Conservation (phyloP, 2,888 invertebrate species). For the Chorisops tibialis region DNA sequence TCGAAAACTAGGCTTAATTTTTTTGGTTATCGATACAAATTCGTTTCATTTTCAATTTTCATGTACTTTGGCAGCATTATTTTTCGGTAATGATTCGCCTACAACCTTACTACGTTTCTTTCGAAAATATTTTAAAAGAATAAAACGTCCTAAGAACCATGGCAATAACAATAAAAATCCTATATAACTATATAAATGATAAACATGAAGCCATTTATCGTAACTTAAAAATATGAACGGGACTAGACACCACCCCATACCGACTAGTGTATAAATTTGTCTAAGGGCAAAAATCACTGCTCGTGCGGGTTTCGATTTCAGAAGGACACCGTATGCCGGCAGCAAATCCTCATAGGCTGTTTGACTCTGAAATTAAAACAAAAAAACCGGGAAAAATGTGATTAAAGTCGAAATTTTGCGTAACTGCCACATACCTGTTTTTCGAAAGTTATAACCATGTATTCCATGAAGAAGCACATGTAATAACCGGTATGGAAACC, state of each 20-base stretch:
- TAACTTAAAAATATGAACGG: constrained; percentile 72
- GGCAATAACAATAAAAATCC: constrained; percentile 66
- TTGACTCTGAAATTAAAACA: constrained; percentile 54
- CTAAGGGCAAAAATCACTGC: constrained; percentile 58
- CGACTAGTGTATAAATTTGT: constrained; percentile 71
- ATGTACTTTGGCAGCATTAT: too few relatives aligned
- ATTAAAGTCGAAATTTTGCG: neutral
- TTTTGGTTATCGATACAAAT: too few relatives aligned
- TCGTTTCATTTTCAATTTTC: too few relatives aligned
- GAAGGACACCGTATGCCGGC: constrained; percentile 40
- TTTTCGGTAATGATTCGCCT: too few relatives aligned
- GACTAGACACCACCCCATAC: constrained; percentile 79
- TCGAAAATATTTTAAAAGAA: constrained; percentile 28
- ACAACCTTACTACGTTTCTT: too few relatives aligned
- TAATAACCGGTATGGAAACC: constrained; percentile 94
- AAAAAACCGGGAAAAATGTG: neutral
- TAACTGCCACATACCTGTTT: constrained; percentile 63
- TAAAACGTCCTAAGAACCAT: constrained; percentile 53
- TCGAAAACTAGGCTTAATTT: too few relatives aligned
- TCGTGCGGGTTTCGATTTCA: constrained; percentile 50
- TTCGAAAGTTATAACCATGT: constrained; percentile 80
- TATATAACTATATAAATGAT: constrained; percentile 62
- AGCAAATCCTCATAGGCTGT: constrained; percentile 37
- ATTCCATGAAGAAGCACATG: constrained; percentile 87
- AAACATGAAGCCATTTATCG: constrained; percentile 65